Percentiles rank a stretch among this genome's conserved stretches.
phyloP scores from a whole-genome alignment of 2,113 vertebrate species.

The Melanostigma gelatinosum region DNA sequence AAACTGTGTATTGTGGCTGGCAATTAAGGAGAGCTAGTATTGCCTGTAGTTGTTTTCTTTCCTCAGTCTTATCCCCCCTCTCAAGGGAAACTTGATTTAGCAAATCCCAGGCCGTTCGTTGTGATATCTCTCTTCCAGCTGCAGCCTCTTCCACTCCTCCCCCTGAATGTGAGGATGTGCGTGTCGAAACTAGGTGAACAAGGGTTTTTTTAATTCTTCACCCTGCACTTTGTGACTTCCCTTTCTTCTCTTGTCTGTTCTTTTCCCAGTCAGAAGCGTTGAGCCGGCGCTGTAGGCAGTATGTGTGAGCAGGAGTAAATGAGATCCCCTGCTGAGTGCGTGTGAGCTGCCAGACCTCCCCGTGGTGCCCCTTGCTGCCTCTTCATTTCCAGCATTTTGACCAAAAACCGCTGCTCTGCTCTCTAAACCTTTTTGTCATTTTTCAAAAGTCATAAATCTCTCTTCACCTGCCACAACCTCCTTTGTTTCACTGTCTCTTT shows the following conservation, averaged over 20 bases:
- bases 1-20: constrained; percentile 24
- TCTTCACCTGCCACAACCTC: constrained; percentile 20
- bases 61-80: constrained; percentile 44
- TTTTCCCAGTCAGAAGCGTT: constrained; percentile 28
- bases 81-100: constrained; percentile 52
- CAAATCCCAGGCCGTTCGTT: constrained; percentile 54
- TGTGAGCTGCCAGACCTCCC: constrained; percentile 50
- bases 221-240: constrained; percentile 7
- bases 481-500: constrained; percentile 35
- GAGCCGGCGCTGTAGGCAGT: constrained; percentile 44
- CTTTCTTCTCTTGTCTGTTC: constrained; percentile 43
- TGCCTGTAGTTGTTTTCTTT: constrained; percentile 69
- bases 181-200: constrained; percentile 29
- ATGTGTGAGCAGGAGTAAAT: constrained; percentile 18
- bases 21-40: constrained; percentile 33
- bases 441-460: constrained; percentile 42
- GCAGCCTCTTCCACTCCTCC: constrained; percentile 34
- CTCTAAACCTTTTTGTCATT: constrained; percentile 32
- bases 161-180: constrained; percentile 29
- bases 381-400: constrained; percentile 31
- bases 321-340: constrained; percentile 45
- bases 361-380: constrained; percentile 19
- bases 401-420: constrained; percentile 16
- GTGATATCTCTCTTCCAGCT: constrained; percentile 53
- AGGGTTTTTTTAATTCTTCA: constrained; percentile 22